Evolutionary conservation across 2,113 vertebrate species (phyloP).

Genomic region (Halichoeres trimaculatus): DNA sequence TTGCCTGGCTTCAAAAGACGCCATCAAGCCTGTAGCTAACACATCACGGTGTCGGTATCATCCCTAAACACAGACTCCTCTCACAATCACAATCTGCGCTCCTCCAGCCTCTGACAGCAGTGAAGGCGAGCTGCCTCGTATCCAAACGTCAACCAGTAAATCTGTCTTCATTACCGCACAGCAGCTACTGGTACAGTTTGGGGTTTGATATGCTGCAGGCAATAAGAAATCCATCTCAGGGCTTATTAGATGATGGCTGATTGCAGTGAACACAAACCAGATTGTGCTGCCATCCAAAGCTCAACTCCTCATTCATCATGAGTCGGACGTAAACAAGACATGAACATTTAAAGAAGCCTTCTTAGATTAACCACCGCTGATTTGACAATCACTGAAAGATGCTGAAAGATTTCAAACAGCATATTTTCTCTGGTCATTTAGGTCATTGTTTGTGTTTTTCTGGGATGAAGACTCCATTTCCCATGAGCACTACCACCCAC

Average conservation of each 20-base stretch:
- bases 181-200: neutral
- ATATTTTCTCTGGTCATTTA: no score
- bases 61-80: neutral
- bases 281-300: neutral
- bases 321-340: neutral
- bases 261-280: neutral
- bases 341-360: neutral
- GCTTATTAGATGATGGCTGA: neutral
- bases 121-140: neutral
- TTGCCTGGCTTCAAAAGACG: no score
- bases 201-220: neutral
- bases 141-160: neutral
- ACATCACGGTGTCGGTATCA: neutral
- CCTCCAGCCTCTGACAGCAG: neutral
- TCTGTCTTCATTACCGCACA: neutral
- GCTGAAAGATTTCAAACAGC: no score
- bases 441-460: no score
- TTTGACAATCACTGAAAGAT: no score
- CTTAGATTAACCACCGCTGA: no score
- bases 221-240: no score
- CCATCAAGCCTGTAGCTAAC: no score
- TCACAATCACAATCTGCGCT: no score
- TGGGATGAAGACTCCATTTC: no score
- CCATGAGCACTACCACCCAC: no score
- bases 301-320: constrained; percentile 1